These are phyloP conservation scores for Gastracanthus pulcherrimus DNA, from an alignment of 2,888 invertebrate species.

Conservation along the genomic window DNA sequence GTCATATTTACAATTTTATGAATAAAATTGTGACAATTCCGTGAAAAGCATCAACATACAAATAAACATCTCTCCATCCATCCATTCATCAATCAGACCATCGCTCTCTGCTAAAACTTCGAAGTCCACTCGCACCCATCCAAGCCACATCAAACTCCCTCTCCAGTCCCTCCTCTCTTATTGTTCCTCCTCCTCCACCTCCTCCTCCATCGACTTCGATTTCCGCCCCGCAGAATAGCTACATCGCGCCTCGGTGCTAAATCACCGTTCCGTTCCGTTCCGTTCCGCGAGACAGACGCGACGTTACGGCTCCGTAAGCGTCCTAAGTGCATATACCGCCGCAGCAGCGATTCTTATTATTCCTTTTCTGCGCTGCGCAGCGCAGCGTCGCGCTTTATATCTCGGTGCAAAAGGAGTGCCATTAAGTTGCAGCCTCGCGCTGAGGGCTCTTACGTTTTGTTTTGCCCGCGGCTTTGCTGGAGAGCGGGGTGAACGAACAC, in stretches of 20 bases:
- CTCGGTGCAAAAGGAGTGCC: not conserved
- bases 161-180: no score
- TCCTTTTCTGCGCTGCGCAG: not conserved
- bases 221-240: not conserved
- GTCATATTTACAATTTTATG: no score
- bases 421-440: not conserved
- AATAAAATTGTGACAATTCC: no score
- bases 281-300: not conserved
- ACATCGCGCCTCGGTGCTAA: not conserved
- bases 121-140: no score
- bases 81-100: no score
- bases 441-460: not conserved
- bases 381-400: not conserved
- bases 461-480: not conserved
- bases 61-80: no score
- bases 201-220: not conserved
- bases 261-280: conserved; percentile 4
- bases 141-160: no score
- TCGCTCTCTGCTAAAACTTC: no score
- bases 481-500: no score
- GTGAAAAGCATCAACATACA: no score
- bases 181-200: not conserved
- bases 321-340: conserved; percentile 13
- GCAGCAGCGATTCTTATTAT: not conserved
- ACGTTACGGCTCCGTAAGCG: conserved; percentile 18